Percentiles rank a stretch among this genome's conserved stretches.
Conservation (phyloP, 1,140 invertebrate species). For the Solen grandis region DNA sequence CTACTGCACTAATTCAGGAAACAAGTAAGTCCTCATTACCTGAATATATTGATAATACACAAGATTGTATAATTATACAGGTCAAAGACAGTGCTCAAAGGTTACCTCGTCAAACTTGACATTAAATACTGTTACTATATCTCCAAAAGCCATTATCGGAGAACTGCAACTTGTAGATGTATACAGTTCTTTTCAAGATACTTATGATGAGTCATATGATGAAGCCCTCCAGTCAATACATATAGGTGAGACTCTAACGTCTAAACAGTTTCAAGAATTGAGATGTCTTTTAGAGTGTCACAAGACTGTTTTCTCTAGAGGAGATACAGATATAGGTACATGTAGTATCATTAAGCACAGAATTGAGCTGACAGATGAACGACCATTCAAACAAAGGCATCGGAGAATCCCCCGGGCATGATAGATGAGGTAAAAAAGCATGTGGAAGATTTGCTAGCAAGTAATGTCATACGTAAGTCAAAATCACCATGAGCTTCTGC, state of each 20-base stretch:
- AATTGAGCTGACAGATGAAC: background rate
- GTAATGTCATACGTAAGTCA: background rate
- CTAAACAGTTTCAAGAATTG: too few relatives aligned
- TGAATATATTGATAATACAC: background rate
- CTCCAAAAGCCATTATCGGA: background rate
- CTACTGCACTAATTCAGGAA: background rate
- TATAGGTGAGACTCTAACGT: too few relatives aligned
- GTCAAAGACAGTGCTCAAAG: background rate
- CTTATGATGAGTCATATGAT: background rate
- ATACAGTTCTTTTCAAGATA: background rate
- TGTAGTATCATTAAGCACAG: background rate
- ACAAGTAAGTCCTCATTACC: background rate
- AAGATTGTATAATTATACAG: background rate
- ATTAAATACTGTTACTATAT: background rate
- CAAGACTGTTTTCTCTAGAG: background rate
- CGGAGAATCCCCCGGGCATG: conserved; percentile 1
- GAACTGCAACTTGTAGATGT: background rate
- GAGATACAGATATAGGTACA: background rate
- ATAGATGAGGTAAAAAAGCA: background rate
- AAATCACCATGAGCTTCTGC: conserved; percentile 1
- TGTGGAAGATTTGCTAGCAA: background rate
- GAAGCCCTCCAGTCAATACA: background rate
- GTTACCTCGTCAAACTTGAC: background rate
- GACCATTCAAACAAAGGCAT: background rate
- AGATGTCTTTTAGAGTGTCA: background rate